Evolutionary conservation across 2,797 vertebrate genomes (phyloP).

Genomic region (Huso huso): DNA sequence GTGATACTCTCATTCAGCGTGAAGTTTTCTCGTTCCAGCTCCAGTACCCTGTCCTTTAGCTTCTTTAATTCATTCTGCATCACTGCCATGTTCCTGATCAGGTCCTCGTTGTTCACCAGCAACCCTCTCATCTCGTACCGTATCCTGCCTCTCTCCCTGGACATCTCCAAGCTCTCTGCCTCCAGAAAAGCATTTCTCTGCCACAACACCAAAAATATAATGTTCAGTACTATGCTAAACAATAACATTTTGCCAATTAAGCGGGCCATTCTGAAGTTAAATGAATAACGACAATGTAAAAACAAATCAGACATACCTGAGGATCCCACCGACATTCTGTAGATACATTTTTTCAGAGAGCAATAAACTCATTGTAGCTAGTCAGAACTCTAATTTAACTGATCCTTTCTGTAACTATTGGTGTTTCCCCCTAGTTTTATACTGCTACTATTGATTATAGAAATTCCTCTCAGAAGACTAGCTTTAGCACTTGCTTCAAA

Average conservation of each 20-base stretch:
- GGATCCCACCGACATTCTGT: no score
- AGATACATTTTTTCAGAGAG: no score
- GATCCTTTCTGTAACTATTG: no score
- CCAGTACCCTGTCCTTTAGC: slow-evolving; percentile 48
- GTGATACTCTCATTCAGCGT: slow-evolving; percentile 36
- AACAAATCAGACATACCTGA: background rate
- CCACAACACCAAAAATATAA: slow-evolving; percentile 1
- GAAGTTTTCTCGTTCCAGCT: slow-evolving; percentile 42
- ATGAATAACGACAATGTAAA: background rate
- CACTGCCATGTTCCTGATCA: slow-evolving; percentile 56
- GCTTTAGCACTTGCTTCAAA: no score
- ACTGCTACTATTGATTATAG: no score
- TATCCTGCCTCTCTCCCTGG: slow-evolving; percentile 66
- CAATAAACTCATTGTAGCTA: no score
- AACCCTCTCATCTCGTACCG: slow-evolving; percentile 63
- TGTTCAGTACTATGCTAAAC: background rate
- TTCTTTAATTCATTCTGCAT: slow-evolving; percentile 53
- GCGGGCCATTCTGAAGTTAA: background rate
- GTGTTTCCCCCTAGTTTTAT: no score
- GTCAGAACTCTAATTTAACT: no score
- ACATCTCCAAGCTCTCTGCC: slow-evolving; percentile 63
- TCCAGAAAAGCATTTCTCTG: slow-evolving; percentile 70
- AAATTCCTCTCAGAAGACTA: no score
- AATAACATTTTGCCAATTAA: background rate
- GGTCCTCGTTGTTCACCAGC: slow-evolving; percentile 64